Evolutionary conservation across 2,797 vertebrate species (phyloP).

Genomic region (Gymnoscopelus microlampas): DNA sequence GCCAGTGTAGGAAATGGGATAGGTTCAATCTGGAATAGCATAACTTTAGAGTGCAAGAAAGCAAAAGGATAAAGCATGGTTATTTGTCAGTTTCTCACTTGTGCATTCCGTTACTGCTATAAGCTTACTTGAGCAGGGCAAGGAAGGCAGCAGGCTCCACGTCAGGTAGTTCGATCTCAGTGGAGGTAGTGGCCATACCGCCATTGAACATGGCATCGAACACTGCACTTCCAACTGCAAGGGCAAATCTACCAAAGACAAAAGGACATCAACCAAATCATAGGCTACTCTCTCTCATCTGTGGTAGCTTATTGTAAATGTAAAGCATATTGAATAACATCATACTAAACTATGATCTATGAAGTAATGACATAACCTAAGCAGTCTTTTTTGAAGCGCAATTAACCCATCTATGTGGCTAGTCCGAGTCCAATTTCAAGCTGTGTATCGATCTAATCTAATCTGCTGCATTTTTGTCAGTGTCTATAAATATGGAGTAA

Average conservation of each 20-base stretch:
- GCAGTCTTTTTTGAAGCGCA: no score
- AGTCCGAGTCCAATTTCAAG: no score
- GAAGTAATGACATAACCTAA: no score
- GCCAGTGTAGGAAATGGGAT: not conserved
- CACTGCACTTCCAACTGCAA: slow-evolving; percentile 95
- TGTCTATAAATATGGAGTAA: no score
- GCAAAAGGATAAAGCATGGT: no score
- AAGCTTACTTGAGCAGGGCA: slow-evolving; percentile 91
- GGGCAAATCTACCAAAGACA: slow-evolving; percentile 86
- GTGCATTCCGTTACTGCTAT: not conserved
- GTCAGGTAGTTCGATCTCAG: slow-evolving; percentile 96
- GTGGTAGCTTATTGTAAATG: not conserved
- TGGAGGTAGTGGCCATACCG: slow-evolving; percentile 97
- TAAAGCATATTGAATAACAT: not conserved
- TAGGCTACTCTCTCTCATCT: not conserved
- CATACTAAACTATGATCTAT: no score
- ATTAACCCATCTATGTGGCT: no score
- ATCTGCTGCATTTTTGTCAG: no score
- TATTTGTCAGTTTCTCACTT: no score
- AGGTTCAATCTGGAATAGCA: no score
- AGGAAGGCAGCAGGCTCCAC: slow-evolving; percentile 97
- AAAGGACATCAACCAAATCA: not conserved
- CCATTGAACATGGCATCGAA: slow-evolving; percentile 99
- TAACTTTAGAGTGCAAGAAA: no score
- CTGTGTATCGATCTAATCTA: no score